Conservation (phyloP, 2,797 vertebrate genomes). For the Centroberyx gerrardi region DNA sequence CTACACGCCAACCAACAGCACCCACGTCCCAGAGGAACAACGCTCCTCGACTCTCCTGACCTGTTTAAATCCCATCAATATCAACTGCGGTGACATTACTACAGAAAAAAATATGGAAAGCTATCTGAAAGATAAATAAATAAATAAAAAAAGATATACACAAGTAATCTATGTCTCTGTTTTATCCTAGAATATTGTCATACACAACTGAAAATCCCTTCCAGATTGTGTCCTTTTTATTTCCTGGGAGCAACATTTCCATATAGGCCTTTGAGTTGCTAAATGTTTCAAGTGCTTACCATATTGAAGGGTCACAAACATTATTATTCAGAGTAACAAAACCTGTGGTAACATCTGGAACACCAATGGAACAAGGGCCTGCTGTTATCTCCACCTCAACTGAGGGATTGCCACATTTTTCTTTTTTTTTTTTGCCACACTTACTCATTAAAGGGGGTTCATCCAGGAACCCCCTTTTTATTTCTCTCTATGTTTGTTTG, state of each 20-base stretch:
- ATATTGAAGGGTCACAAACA: too few relatives aligned
- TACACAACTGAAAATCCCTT: not conserved
- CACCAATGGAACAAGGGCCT: not conserved
- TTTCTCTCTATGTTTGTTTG: conserved; percentile 7
- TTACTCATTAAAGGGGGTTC: not conserved
- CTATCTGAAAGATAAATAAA: not conserved
- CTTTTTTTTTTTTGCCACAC: not conserved
- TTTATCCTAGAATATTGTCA: not conserved
- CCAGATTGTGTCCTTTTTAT: not conserved
- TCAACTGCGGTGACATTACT: not conserved
- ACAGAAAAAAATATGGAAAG: not conserved
- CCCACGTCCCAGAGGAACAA: conserved; percentile 33
- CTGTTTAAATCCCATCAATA: not conserved
- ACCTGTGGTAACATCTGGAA: too few relatives aligned
- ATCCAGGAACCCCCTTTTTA: not conserved
- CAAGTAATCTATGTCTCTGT: not conserved
- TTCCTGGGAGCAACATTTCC: not conserved
- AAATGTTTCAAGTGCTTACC: too few relatives aligned
- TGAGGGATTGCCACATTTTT: too few relatives aligned
- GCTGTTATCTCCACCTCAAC: not conserved
- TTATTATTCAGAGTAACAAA: too few relatives aligned
- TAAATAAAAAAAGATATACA: not conserved
- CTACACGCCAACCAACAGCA: conserved; percentile 35
- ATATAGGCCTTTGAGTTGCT: too few relatives aligned
- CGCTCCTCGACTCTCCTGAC: conserved; percentile 5